Percentiles rank a stretch among this genome's conserved stretches.
Evolutionary conservation across 2,888 invertebrate species (phyloP).

Genomic region (Camponotus fellah): DNA sequence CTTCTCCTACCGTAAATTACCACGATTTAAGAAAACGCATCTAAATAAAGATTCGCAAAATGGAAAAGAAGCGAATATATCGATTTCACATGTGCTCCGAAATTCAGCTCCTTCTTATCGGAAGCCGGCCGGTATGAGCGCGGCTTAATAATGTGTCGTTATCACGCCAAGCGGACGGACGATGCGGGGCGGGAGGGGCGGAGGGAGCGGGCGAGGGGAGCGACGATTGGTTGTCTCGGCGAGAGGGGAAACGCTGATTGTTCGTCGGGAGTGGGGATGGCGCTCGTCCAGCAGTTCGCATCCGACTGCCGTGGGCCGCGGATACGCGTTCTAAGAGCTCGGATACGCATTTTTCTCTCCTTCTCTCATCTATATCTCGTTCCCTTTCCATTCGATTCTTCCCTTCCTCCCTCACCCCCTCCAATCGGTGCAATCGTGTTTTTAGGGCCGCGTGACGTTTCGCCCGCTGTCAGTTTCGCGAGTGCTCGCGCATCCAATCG

Average conservation of each 20-base stretch:
- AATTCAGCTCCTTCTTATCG: constrained; percentile 57
- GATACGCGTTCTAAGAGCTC: background rate
- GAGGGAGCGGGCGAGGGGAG: constrained; percentile 59
- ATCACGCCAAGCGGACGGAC: constrained; percentile 67
- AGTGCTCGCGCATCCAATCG: background rate
- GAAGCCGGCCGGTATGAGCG: constrained; percentile 52
- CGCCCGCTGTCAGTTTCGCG: constrained; percentile 1
- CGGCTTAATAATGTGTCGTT: constrained; percentile 70
- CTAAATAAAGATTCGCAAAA: background rate
- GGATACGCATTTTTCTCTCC: background rate
- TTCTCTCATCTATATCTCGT: background rate
- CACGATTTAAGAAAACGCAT: background rate
- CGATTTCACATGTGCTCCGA: background rate
- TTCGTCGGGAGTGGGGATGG: constrained; percentile 64
- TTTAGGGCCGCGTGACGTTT: constrained; percentile 2
- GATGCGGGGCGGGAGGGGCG: background rate
- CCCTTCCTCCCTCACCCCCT: background rate
- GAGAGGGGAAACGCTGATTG: constrained; percentile 66
- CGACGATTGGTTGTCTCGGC: constrained; percentile 68
- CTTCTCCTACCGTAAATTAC: background rate
- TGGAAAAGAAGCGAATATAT: background rate
- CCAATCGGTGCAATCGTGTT: background rate
- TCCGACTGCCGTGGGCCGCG: constrained; percentile 72
- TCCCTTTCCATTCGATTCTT: background rate
- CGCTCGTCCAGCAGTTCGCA: constrained; percentile 75